Evolutionary conservation across 2,113 vertebrate species (phyloP), one percentile per base, ranked within the genome.

Genomic region (Brachionichthys hirsutus): DNA sequence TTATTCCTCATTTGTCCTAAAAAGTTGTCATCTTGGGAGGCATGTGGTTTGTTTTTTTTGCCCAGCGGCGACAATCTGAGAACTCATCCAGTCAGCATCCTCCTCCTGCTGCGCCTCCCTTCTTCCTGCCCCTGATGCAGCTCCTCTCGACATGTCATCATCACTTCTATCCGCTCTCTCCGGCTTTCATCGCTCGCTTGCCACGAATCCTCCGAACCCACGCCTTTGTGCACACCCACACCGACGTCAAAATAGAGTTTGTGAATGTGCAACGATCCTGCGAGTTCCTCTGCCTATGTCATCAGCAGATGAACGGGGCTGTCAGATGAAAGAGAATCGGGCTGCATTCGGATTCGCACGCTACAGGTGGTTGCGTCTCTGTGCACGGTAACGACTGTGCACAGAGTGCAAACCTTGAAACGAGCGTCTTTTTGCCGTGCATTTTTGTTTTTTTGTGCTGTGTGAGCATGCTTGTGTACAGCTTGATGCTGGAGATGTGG

Each of bases 321-420:
- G 16, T 7, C 2, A 42, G 70, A n/a, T 57, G 24, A 68, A 60
- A 67, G 12, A 34, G 17, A 36, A 45, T 19, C 44, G 8, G 62
- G 17, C 11, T 41, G 46, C 41, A 22, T 63, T 42, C 17, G 18
- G 18, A 74, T 57, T 20, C 15, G 9, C 50, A 24, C 59, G 78
- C 79, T 78, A 84, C 87, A 85, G 70, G 87, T 86, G 78, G 74
- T 58, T 50, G 12, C 0, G 16, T 59, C 17, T 60, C 16, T 70
- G 0, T 38, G 3, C 36, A 10, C 9, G 9, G 2, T 12, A 38
- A 38, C 8, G 19, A 20, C 30, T 12, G 12, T 43, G 20, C 9
- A 6, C 3, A 17, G 20, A 6, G 34, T 17, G 36, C 24, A 73
- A 45, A 15, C 12, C 12, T 14, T 14, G 12, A 62, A 54, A 47